A percentile compares a stretch with the other conserved stretches of the same genome.
Conservation (phyloP, 1,140 invertebrate genomes). For the Plutomurus gul region DNA sequence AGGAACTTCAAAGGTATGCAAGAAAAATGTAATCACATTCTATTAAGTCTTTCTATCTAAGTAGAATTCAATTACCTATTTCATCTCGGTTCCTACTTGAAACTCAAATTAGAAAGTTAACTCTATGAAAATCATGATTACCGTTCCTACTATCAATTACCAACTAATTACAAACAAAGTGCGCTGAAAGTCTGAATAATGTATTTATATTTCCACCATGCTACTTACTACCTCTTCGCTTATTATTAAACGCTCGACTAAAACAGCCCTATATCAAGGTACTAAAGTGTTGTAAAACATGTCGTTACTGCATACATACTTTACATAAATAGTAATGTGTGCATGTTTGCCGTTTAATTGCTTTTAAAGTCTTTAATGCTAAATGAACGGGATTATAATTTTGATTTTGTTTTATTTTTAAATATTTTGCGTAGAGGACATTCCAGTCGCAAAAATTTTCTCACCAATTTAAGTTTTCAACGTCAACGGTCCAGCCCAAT, state of each 20-base stretch:
- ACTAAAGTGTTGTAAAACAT: neutral
- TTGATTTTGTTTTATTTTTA: neutral
- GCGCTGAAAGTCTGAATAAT: too few relatives aligned
- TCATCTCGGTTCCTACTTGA: too few relatives aligned
- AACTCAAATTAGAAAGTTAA: too few relatives aligned
- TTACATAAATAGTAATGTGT: too few relatives aligned
- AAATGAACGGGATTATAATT: neutral
- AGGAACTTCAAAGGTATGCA: conserved; percentile 48
- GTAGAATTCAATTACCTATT: too few relatives aligned
- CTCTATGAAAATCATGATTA: too few relatives aligned
- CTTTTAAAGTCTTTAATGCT: neutral
- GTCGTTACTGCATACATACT: too few relatives aligned
- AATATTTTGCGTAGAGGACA: conserved; percentile 36
- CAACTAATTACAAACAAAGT: too few relatives aligned
- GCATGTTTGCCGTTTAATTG: neutral
- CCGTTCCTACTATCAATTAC: too few relatives aligned
- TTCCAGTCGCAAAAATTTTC: conserved; percentile 42
- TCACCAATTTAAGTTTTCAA: conserved; percentile 50
- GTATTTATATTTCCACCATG: too few relatives aligned
- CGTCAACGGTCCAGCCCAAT: conserved; percentile 36
- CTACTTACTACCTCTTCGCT: too few relatives aligned
- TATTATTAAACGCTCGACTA: neutral
- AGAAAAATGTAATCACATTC: neutral
- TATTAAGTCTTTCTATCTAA: too few relatives aligned
- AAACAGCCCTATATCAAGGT: conserved; percentile 1